These are phyloP conservation scores for Metridium senile DNA, from an alignment of 92 coral and sea anemone genomes.

Conservation along the genomic window DNA sequence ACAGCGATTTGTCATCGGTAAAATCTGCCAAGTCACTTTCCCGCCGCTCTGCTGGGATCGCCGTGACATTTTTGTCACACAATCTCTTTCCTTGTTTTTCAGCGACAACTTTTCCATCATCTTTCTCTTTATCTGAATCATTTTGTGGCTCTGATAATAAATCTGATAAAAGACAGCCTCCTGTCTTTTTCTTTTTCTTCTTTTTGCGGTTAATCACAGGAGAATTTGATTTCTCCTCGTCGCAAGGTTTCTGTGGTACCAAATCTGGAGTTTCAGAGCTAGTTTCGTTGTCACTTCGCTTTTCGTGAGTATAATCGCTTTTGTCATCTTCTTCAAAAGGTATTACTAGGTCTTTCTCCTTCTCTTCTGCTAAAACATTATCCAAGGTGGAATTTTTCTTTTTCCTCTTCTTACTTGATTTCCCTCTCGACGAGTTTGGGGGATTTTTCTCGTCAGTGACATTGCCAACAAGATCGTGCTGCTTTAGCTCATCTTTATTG, in stretches of 20 bases:
- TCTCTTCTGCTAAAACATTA: not conserved
- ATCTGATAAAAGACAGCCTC: constrained; percentile 7
- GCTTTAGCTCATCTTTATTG: not conserved
- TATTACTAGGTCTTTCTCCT: not conserved
- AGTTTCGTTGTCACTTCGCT: not conserved
- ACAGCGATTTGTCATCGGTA: not conserved
- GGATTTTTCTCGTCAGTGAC: not conserved
- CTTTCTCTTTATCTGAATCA: constrained; percentile 4
- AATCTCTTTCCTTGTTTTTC: not conserved
- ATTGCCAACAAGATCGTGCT: not conserved
- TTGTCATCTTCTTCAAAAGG: not conserved
- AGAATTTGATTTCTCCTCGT: not conserved
- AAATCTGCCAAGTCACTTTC: not conserved
- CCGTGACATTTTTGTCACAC: not conserved
- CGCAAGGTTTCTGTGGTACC: not conserved
- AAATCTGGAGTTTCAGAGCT: no score
- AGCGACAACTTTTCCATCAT: not conserved
- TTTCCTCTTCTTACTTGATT: not conserved
- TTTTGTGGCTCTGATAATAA: not conserved
- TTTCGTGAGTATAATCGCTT: not conserved
- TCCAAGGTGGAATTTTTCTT: not conserved
- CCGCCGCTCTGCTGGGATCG: not conserved
- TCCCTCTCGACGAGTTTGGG: no score
- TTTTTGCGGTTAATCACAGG: constrained; percentile 2
- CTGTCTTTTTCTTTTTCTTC: constrained; percentile 17